phyloP scores from a whole-genome alignment of 2,797 vertebrate genomes.

The Geotrypetes seraphini region DNA sequence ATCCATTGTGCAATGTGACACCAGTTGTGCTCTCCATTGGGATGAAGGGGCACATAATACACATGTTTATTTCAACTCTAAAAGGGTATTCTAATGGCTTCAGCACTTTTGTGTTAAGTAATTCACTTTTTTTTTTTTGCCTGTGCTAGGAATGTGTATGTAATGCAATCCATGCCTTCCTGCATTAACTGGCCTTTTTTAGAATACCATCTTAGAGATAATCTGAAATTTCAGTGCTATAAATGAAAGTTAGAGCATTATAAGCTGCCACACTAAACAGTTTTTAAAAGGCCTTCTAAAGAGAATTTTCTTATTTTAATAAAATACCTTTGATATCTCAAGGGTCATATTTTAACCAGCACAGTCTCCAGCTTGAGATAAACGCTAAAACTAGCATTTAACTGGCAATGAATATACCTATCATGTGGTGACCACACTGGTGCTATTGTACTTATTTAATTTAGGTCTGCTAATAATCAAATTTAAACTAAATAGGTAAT shows the following conservation, averaged over 20 bases:
- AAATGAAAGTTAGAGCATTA: slow-evolving; percentile 7
- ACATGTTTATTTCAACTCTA: slow-evolving; percentile 55
- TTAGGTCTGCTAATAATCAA: too few relatives aligned
- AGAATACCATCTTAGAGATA: slow-evolving; percentile 32
- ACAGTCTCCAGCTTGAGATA: too few relatives aligned
- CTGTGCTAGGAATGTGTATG: slow-evolving; percentile 37
- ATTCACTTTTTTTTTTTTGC: slow-evolving; percentile 28
- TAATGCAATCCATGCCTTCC: slow-evolving; percentile 52
- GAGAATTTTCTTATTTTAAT: too few relatives aligned
- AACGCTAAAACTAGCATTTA: too few relatives aligned
- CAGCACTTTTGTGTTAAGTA: slow-evolving; percentile 60
- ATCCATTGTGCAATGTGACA: slow-evolving; percentile 55
- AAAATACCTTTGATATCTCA: too few relatives aligned
- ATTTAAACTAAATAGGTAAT: too few relatives aligned
- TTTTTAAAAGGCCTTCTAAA: too few relatives aligned
- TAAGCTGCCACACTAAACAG: too few relatives aligned
- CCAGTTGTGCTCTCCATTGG: slow-evolving; percentile 48
- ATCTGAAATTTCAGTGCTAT: slow-evolving; percentile 39
- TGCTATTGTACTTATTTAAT: too few relatives aligned
- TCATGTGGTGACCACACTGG: too few relatives aligned
- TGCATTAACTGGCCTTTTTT: slow-evolving; percentile 43
- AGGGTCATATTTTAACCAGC: too few relatives aligned
- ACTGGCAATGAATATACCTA: too few relatives aligned
- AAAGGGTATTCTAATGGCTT: slow-evolving; percentile 62
- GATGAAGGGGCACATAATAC: slow-evolving; percentile 49